These are phyloP conservation scores for Melanogrammus aeglefinus DNA, from an alignment of 2,797 vertebrate species.

Conservation along the genomic window DNA sequence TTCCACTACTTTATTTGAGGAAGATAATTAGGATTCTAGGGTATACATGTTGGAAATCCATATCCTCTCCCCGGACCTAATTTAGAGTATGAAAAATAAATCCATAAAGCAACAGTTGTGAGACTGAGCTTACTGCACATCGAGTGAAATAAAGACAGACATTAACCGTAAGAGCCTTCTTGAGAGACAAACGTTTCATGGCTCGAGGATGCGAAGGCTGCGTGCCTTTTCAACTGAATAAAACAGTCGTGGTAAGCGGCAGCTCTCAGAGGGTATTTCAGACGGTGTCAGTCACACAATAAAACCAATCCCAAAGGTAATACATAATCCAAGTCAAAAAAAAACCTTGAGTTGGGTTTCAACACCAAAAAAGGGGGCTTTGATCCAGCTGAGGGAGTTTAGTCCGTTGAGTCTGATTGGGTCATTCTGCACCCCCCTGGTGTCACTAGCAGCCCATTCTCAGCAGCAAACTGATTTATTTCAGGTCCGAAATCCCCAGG, in stretches of 20 bases:
- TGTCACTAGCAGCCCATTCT: constrained; percentile 40
- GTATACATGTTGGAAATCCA: neutral
- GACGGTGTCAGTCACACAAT: too few relatives aligned
- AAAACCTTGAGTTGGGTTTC: too few relatives aligned
- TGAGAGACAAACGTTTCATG: neutral
- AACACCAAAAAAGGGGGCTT: constrained; percentile 2
- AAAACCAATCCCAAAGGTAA: too few relatives aligned
- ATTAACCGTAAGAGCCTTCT: neutral
- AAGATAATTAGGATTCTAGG: neutral
- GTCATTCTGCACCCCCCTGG: constrained; percentile 37
- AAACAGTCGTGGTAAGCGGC: neutral
- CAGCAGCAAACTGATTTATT: constrained; percentile 48
- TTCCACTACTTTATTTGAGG: neutral
- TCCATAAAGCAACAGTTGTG: neutral
- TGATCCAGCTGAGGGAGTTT: too few relatives aligned
- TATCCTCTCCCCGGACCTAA: neutral
- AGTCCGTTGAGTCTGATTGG: neutral
- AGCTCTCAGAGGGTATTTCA: neutral
- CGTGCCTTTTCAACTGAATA: neutral
- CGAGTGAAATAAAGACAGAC: neutral
- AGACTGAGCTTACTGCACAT: neutral
- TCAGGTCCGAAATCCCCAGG: constrained; percentile 30
- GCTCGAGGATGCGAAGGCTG: neutral
- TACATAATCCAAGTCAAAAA: too few relatives aligned
- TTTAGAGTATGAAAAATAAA: neutral